Base-by-base conservation (phyloP, 2,888 invertebrate species). In the Thelaira solivaga region DNA sequence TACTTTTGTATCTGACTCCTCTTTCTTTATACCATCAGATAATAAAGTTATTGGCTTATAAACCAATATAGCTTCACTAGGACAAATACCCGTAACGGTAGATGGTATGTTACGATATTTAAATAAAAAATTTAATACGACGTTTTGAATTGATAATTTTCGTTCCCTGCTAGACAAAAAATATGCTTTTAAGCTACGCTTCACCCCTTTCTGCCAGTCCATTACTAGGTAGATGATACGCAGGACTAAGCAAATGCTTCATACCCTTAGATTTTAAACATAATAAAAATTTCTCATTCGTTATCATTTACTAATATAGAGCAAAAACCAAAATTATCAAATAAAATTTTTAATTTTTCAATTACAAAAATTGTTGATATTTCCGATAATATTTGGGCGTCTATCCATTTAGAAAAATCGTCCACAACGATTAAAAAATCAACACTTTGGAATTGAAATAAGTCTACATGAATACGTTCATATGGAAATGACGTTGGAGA, bases 171-270 rank as follows among this genome's bases (percentile, higher is more conserved):
- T n/a, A 7, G 64, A 64, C 39, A 51, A 2, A 34, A 55, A 67
- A 39, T 41, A 53, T 1, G 51, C 39, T 18, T 64, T 64, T 20
- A 64, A 36, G 5, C 49, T 64, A 39, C 49, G 34, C 13, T 75
- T 69, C 59, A 10, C 67, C 45, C 13, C 68, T 51, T 13, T 75
- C 74, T 73, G 20, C 61, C 39, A 13, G 53, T 29, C 8, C 61
- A 59, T 76, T 76, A 29, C 65, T 65, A 16, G 64, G 45, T 11
- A 61, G 57, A 34, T 72, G 76, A 45, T 72, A 72, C 24, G 61
- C 10, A 5, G 67, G 61, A 39, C 59, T 65, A 11, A 59, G 22
- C 10, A 39, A 22, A 34, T 76, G 47, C 13, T 65, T 49, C 36
- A 61, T 72, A 4, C 45, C 31, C 18, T 61, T 61, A n/a, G 11